phyloP scores from a whole-genome alignment of 2,113 vertebrate species.

The Camelus bactrianus region DNA sequence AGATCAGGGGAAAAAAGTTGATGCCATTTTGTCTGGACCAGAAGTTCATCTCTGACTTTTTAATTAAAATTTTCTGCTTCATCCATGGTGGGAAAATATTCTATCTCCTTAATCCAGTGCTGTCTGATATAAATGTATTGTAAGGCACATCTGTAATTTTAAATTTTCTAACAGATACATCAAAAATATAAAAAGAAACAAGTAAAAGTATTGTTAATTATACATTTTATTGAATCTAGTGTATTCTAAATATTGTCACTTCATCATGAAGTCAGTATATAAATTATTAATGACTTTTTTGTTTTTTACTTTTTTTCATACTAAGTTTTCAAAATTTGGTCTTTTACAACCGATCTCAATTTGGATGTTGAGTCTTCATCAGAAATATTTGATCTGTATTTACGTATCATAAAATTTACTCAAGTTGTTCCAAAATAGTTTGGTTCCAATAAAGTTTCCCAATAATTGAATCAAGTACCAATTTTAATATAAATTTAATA shows the following conservation, averaged over 20 bases:
- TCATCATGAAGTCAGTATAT: neutral
- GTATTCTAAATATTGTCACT: neutral
- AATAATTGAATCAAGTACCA: neutral
- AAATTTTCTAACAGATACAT: neutral
- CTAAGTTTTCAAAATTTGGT: neutral
- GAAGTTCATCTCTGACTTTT: neutral
- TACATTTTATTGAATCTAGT: neutral
- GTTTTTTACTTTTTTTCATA: neutral
- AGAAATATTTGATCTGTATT: neutral
- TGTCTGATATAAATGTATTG: neutral
- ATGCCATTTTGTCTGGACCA: neutral
- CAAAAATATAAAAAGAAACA: neutral
- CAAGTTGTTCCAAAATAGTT: neutral
- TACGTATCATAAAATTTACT: neutral
- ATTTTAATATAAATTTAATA: neutral
- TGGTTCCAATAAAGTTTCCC: neutral
- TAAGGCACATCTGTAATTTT: neutral
- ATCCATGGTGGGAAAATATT: neutral
- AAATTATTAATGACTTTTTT: neutral
- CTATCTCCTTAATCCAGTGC: neutral
- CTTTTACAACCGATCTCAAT: neutral
- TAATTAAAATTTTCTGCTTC: neutral
- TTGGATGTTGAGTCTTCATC: neutral
- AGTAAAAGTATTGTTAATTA: slow-evolving; percentile 27
- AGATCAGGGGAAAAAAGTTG: neutral